Percentiles rank a stretch among this genome's conserved stretches.
Conservation (phyloP, 2,797 vertebrate genomes). For the Alca torda region DNA sequence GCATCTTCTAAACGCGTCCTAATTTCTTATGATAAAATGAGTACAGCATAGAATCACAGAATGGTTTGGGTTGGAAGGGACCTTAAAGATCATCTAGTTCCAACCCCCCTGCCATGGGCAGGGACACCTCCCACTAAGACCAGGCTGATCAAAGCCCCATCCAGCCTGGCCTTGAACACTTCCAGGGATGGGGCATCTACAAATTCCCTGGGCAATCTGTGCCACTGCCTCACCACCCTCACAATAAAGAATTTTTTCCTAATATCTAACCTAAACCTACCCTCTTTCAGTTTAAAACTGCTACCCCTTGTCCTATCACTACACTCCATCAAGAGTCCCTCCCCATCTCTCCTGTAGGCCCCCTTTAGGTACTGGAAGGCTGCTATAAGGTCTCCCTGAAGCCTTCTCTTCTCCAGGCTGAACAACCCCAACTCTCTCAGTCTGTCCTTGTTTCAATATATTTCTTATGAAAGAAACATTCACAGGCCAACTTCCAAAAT, state of each 20-base stretch:
- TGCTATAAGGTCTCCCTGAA: background rate
- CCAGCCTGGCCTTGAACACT: too few species aligned
- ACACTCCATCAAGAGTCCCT: background rate
- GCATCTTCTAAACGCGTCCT: background rate
- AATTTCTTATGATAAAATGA: background rate
- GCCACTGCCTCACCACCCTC: too few species aligned
- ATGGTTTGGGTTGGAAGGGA: background rate
- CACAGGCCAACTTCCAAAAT: background rate
- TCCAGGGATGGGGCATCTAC: too few species aligned
- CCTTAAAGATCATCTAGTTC: background rate
- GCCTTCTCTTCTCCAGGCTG: background rate
- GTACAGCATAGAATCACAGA: background rate
- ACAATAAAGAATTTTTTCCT: too few species aligned
- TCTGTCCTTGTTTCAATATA: background rate
- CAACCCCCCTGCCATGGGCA: fast-evolving
- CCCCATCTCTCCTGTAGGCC: background rate
- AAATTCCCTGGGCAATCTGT: too few species aligned
- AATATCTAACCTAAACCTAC: too few species aligned
- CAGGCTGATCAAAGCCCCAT: background rate
- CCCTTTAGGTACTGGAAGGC: background rate
- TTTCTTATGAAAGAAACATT: background rate
- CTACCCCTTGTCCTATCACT: background rate
- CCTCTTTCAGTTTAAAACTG: too few species aligned
- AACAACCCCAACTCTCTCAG: background rate
- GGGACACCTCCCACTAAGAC: background rate